A percentile compares a stretch with the other conserved stretches of the same genome.
phyloP scores from a whole-genome alignment of 2,113 vertebrate genomes.

The Mormoops blainvillei region DNA sequence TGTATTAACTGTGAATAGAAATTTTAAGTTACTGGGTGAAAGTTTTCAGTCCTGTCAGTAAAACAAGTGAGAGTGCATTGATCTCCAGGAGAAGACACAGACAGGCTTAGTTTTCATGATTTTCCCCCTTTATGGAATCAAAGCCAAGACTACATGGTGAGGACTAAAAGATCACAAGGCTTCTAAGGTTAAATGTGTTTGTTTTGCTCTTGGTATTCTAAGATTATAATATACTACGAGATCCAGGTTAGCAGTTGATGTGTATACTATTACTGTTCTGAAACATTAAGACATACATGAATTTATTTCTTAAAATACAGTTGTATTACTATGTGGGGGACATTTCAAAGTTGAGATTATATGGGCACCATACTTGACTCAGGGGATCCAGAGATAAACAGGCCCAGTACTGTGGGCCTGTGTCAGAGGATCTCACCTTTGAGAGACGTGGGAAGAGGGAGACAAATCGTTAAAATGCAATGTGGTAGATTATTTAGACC shows the following conservation, averaged over 20 bases:
- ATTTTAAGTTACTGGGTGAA: constrained; percentile 46
- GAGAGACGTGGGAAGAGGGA: not conserved
- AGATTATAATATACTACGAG: not conserved
- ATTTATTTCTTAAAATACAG: not conserved
- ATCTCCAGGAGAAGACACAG: constrained; percentile 56
- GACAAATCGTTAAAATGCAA: not conserved
- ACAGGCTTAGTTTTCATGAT: constrained; percentile 48
- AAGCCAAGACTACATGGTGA: constrained; percentile 12
- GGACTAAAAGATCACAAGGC: not conserved
- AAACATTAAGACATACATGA: not conserved
- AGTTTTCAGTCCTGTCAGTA: constrained; percentile 55
- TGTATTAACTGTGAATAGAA: not conserved
- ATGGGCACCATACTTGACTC: not conserved
- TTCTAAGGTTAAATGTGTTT: constrained; percentile 3
- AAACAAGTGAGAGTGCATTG: constrained; percentile 51
- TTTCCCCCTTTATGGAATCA: constrained; percentile 33
- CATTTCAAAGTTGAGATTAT: not conserved
- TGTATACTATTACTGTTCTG: not conserved
- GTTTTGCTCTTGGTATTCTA: constrained; percentile 22
- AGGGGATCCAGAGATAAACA: not conserved
- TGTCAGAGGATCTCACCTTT: not conserved
- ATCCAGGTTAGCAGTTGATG: not conserved
- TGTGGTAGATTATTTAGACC: not conserved
- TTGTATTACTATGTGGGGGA: not conserved
- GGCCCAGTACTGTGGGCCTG: not conserved